A percentile compares a stretch with the other conserved stretches of the same genome.
These are phyloP conservation scores for Eutrigla gurnardus DNA, from an alignment of 2,797 vertebrate species.

Conservation along the genomic window DNA sequence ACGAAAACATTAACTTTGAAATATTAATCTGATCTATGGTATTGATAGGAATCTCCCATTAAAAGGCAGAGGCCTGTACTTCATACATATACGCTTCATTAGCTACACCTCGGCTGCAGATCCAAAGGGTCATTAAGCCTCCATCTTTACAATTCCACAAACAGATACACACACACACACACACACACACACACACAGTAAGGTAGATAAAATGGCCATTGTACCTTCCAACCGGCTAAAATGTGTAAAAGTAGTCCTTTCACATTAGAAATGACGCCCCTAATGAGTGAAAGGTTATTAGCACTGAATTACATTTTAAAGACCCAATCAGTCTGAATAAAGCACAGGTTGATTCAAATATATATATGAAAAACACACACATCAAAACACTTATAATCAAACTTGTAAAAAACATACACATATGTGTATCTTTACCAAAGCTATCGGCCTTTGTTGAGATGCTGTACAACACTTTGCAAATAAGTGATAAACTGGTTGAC, in stretches of 20 bases:
- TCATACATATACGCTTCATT: conserved; percentile 87
- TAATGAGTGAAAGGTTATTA: conserved; percentile 24
- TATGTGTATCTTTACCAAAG: neutral
- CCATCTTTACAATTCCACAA: conserved; percentile 74
- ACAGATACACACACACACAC: conserved; percentile 38
- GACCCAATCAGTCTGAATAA: conserved; percentile 23
- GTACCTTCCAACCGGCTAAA: conserved; percentile 47
- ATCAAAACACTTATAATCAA: neutral
- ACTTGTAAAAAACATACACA: neutral
- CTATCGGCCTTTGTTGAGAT: neutral
- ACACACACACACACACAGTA: conserved; percentile 28
- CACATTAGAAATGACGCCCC: conserved; percentile 9
- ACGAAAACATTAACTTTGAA: conserved; percentile 91
- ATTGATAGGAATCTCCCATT: conserved; percentile 86
- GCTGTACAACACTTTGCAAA: conserved; percentile 13
- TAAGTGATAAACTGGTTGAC: conserved; percentile 13
- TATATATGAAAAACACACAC: neutral
- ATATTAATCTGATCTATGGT: conserved; percentile 88
- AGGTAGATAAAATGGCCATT: conserved; percentile 55
- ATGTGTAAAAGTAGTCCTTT: conserved; percentile 32
- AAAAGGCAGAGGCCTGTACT: conserved; percentile 88
- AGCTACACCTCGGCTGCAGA: conserved; percentile 81
- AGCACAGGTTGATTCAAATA: conserved; percentile 2
- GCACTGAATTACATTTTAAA: conserved; percentile 19
- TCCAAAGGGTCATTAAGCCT: conserved; percentile 86